These are phyloP conservation scores for Diarsia dahlii DNA, from an alignment of 2,888 invertebrate genomes.

Conservation along the genomic window DNA sequence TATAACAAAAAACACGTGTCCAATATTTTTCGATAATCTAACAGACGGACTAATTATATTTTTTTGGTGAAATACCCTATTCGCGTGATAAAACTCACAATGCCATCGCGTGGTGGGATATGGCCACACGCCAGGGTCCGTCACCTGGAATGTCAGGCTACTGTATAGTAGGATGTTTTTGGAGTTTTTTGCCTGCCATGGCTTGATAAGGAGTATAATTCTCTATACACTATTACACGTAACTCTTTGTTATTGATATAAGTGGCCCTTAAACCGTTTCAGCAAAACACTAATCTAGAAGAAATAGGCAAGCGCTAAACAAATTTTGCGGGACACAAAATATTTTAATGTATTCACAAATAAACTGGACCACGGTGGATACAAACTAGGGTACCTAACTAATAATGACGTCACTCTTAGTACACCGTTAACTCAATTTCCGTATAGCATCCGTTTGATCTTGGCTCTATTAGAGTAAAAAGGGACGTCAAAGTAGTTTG, in stretches of 20 bases:
- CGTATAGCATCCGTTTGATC: constrained; percentile 35
- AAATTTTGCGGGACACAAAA: background rate
- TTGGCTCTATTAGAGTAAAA: constrained; percentile 26
- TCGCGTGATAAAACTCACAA: background rate
- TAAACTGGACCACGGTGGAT: background rate
- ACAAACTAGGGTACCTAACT: background rate
- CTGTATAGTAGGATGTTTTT: background rate
- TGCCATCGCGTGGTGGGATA: no score
- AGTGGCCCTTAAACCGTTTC: background rate
- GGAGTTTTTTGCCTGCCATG: no score
- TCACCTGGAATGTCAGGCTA: no score
- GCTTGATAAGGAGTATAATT: background rate
- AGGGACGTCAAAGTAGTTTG: background rate
- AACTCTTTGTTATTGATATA: background rate
- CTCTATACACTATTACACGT: background rate
- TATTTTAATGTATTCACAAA: background rate
- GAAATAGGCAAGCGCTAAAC: background rate
- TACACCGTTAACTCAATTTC: constrained; percentile 27
- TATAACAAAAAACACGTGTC: no score
- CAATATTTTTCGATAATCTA: no score
- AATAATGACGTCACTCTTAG: background rate
- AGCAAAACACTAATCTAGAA: background rate
- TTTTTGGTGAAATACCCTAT: no score
- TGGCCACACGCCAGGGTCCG: no score
- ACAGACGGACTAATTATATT: no score